These are phyloP conservation scores for Gymnodraco acuticeps DNA, from an alignment of 2,797 vertebrate species.

Conservation along the genomic window DNA sequence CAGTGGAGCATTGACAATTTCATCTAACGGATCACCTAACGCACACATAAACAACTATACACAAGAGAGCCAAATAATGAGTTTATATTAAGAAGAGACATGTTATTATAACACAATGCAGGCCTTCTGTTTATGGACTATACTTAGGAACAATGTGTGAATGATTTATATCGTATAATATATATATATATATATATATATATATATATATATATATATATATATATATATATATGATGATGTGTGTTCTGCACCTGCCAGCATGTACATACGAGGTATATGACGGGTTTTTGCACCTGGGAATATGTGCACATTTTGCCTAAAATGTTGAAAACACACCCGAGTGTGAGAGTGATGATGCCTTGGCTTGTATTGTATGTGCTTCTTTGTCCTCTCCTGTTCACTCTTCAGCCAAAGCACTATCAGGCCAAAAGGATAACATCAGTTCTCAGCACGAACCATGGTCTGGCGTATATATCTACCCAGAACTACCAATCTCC, in stretches of 20 bases:
- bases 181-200: too few relatives aligned
- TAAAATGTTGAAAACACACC: background rate
- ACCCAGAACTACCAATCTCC: constrained; percentile 63
- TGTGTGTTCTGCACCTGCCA: background rate
- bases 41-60: constrained; percentile 15
- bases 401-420: constrained; percentile 44
- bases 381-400: constrained; percentile 51
- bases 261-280: background rate
- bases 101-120: background rate
- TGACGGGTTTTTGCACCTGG: background rate
- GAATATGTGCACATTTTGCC: background rate
- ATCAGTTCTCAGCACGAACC: constrained; percentile 70
- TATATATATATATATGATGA: too few relatives aligned
- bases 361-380: constrained; percentile 16
- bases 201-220: too few relatives aligned
- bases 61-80: background rate
- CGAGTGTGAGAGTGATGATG: constrained; percentile 20
- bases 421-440: constrained; percentile 69
- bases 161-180: background rate
- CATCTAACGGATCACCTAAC: constrained; percentile 32
- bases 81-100: background rate
- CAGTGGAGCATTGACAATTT: constrained; percentile 31
- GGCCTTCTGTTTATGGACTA: background rate
- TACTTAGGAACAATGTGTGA: constrained; percentile 6
- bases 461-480: constrained; percentile 62